Evolutionary conservation across 2,888 invertebrate genomes (phyloP).

Genomic region (Pyrrhia umbra): DNA sequence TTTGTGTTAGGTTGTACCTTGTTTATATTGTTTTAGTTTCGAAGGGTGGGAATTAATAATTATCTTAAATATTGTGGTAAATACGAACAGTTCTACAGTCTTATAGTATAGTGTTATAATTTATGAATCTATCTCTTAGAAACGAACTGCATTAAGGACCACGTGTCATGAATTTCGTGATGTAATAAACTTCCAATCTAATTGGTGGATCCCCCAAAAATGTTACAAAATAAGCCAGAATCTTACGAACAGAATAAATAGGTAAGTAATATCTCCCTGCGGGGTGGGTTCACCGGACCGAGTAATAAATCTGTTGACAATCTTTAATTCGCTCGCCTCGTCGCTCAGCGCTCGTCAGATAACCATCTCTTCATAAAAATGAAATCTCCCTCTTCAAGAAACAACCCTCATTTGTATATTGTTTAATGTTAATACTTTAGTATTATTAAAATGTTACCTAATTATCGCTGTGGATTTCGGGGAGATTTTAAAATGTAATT

Average conservation of each 20-base stretch:
- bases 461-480: slow-evolving; percentile 33
- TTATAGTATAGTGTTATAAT: too few relatives aligned
- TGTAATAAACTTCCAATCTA: slow-evolving; percentile 1
- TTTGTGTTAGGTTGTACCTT: slow-evolving; percentile 22
- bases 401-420: slow-evolving; percentile 69
- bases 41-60: not conserved
- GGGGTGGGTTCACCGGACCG: slow-evolving; percentile 85
- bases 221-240: slow-evolving; percentile 38
- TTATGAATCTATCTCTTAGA: too few relatives aligned
- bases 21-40: not conserved
- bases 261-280: slow-evolving; percentile 73
- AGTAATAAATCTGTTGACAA: slow-evolving; percentile 90
- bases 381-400: slow-evolving; percentile 67
- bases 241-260: slow-evolving; percentile 67
- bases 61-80: not conserved
- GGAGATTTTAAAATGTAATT: slow-evolving; percentile 14
- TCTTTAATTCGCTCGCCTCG: slow-evolving; percentile 85
- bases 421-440: slow-evolving; percentile 56
- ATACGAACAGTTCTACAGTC: not conserved
- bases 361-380: slow-evolving; percentile 77
- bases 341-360: slow-evolving; percentile 65
- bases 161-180: not conserved
- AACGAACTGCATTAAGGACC: too few relatives aligned
- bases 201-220: slow-evolving; percentile 38
- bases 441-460: slow-evolving; percentile 46